A percentile compares a stretch with the other conserved stretches of the same genome.
These are phyloP conservation scores for Ornithorhynchus anatinus DNA, from an alignment of 2,113 vertebrate species.

Conservation along the genomic window DNA sequence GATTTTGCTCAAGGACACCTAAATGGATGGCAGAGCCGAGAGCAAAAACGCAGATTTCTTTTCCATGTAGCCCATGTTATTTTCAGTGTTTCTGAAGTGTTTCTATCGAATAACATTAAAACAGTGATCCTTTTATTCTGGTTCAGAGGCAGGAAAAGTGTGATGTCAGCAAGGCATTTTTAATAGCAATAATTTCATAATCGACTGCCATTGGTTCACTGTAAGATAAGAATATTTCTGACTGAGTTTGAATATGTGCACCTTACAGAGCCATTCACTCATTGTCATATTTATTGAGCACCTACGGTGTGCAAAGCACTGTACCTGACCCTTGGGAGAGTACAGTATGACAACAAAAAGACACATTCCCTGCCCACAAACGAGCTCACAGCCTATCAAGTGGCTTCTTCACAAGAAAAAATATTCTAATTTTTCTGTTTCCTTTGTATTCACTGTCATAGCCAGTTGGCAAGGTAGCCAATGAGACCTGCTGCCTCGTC, in stretches of 20 bases:
- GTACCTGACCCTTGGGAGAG: no score
- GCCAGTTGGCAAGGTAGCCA: slow-evolving; percentile 49
- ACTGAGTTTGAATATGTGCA: slow-evolving; percentile 21
- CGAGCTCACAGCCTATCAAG: no score
- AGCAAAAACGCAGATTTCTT: background rate
- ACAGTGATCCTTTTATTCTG: background rate
- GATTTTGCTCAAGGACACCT: no score
- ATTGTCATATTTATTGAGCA: no score
- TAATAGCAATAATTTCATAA: background rate
- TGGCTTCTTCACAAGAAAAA: slow-evolving; percentile 36
- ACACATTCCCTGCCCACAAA: no score
- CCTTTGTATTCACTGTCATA: slow-evolving; percentile 29
- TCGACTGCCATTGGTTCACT: background rate
- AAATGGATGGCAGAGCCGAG: no score
- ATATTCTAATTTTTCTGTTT: slow-evolving; percentile 26
- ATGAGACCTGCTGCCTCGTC: slow-evolving; percentile 39
- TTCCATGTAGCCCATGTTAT: background rate
- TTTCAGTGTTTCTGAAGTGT: background rate
- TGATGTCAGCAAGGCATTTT: background rate
- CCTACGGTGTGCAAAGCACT: no score
- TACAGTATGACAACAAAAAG: no score
- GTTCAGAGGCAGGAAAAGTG: background rate
- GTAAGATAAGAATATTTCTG: no score
- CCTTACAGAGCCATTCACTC: slow-evolving; percentile 18
- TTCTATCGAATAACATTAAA: background rate